These are phyloP conservation scores for Pseudomyrmex gracilis DNA, from an alignment of 1,140 invertebrate species.

Conservation along the genomic window DNA sequence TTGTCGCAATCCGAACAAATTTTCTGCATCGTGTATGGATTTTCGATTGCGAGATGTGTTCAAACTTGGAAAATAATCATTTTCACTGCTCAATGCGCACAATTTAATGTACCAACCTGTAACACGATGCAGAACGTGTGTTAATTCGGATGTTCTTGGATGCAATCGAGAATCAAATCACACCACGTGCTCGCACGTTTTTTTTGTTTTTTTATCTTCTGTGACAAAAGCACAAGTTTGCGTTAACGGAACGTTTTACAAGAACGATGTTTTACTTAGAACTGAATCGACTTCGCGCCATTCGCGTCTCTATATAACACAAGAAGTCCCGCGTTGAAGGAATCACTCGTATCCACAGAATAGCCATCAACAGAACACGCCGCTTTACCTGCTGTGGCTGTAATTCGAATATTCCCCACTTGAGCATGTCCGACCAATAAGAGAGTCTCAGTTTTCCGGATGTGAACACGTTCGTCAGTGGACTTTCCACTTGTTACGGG, in stretches of 20 bases:
- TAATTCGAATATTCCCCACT: background rate
- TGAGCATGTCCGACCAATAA: background rate
- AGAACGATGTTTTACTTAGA: slow-evolving; percentile 42
- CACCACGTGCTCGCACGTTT: no score
- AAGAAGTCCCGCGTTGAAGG: slow-evolving; percentile 53
- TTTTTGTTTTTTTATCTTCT: background rate
- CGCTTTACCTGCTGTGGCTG: background rate
- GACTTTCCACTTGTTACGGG: slow-evolving; percentile 33
- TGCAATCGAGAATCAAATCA: no score
- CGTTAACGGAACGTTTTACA: background rate
- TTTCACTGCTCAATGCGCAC: no score
- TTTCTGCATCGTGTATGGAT: background rate
- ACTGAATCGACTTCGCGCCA: slow-evolving; percentile 55
- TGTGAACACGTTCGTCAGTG: slow-evolving; percentile 7
- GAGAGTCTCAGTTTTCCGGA: slow-evolving; percentile 5
- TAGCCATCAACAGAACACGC: slow-evolving; percentile 27
- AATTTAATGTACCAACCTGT: no score
- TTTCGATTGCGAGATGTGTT: no score
- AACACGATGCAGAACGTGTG: no score
- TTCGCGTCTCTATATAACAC: slow-evolving; percentile 59
- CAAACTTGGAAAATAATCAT: no score
- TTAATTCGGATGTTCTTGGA: no score
- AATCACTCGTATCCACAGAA: slow-evolving; percentile 43
- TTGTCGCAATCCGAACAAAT: background rate
- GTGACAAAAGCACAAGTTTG: background rate